Evolutionary conservation across 2,888 invertebrate genomes (phyloP), one percentile per base, ranked within the genome.

Genomic region (Cordilura impudica): DNA sequence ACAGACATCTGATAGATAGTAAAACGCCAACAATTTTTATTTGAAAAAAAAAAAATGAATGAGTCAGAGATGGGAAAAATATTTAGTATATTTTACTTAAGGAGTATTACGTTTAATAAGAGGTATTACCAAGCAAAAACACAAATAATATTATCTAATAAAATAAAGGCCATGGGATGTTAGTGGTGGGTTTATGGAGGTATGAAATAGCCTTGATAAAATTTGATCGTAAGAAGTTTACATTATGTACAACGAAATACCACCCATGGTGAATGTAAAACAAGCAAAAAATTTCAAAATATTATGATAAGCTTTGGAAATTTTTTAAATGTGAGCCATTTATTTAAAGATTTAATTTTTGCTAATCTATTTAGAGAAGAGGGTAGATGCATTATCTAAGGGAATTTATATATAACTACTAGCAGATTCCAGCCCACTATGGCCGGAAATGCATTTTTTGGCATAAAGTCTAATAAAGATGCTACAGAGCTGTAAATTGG

Each of bases 1-100:
- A 49, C n/a, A 70, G 78, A 74, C 74, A 75, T 67, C 67, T 75
- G 71, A 79, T 75, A 79, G 74, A 71, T 71, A 49, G 23, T 8
- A 26, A 76, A 51, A 54, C 14, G 26, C 43, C 43, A 58, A 71
- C 65, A 29, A 49, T 19, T 18, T 23, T 61, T 67, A 10, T 35
- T 12, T 26, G 21, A n/a, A n/a, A n/a, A n/a, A n/a, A n/a, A n/a
- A n/a, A 51, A 39, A 53, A 39, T 61, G 56, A 51, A 56, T 77
- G 72, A 65, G 39, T 71, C 70, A 71, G 16, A 18, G 26, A 19
- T 23, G 29, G 23, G 5, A 7, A 4, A 35, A 4, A 19, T n/a
- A 18, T 54, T 14, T 39, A 49, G 18, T 23, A 5, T 49, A 16
- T 18, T 21, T 16, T 54, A 45, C 31, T 29, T 58, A 47, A 54